Base-by-base conservation (phyloP, 2,888 invertebrate genomes). In the Lysandra bellargus region DNA sequence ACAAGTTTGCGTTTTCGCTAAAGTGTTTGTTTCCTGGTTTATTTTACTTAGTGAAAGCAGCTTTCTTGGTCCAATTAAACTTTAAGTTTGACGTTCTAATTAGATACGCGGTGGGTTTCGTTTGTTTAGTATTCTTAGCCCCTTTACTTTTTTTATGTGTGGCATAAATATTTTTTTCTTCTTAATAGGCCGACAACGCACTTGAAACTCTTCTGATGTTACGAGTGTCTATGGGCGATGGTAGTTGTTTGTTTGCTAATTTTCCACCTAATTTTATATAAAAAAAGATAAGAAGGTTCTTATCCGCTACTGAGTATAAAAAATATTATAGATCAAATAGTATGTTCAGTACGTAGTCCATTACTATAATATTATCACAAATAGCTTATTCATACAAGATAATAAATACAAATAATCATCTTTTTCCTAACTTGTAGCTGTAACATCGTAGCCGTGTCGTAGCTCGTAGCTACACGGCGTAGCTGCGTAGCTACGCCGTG, bases 21-120 rank as follows among this genome's bases (percentile, higher is more conserved):
- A 57, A 76, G 57, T 76, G 57, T 76, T 76, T 76, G 53, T 76
- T 76, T 76, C 57, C 76, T 76, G 76, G 76, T 76, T 76, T 57
- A 76, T 76, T 76, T 76, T 57, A 76, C 76, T 76, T 57, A 57
- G 33, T 76, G 76, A 76, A 76, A 76, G 76, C 53, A 76, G 76
- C 76, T 76, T 57, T 76, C 76, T 76, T 76, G 57, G 53, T 53
- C 53, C 57, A 57, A 76, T 76, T 76, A 76, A 76, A 76, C 76
- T 76, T 76, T 57, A 33, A 53, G 33, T 53, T 49, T 57, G 49
- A 75, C 49, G 75, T 75, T 4, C 17, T 53, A 75, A 75, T 75
- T 75, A 53, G 17, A 57, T 57, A 53, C 57, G 44, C 53, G 76
- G 30, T 53, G 33, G 14, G 76, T 37, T 57, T 57, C 4, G 30